Percentiles rank a stretch among this genome's conserved stretches.
These are phyloP conservation scores for Phylloscopus trochiloides DNA, from an alignment of 2,113 vertebrate genomes.

Conservation along the genomic window DNA sequence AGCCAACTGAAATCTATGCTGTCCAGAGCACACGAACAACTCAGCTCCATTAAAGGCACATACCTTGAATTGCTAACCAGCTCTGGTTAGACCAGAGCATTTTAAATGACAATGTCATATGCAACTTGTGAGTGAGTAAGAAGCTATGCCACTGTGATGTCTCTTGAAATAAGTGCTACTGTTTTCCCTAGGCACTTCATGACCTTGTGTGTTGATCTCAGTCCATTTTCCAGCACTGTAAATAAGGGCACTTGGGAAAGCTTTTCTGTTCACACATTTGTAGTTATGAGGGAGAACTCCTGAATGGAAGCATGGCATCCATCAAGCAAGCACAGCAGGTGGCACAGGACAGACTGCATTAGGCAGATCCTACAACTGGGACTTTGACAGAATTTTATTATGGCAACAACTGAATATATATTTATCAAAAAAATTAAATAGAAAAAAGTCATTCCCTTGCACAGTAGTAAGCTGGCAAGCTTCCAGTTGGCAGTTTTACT, in stretches of 20 bases:
- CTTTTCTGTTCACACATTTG: constrained; percentile 62
- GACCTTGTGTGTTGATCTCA: constrained; percentile 60
- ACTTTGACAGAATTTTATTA: constrained; percentile 15
- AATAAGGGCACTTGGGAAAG: constrained; percentile 66
- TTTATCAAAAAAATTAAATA: constrained; percentile 29
- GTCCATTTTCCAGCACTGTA: constrained; percentile 60
- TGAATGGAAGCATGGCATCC: constrained; percentile 53
- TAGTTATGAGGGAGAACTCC: constrained; percentile 30
- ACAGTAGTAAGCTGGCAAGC: not conserved
- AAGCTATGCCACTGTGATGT: constrained; percentile 42
- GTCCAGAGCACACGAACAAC: not conserved
- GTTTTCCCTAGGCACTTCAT: constrained; percentile 35
- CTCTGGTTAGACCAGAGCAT: constrained; percentile 20
- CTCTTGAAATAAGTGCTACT: constrained; percentile 42
- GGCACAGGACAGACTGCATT: constrained; percentile 26
- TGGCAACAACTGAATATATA: constrained; percentile 14
- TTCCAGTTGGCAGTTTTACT: not conserved
- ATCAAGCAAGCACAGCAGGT: constrained; percentile 41
- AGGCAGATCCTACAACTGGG: constrained; percentile 7
- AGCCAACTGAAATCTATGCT: not conserved
- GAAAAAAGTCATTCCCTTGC: not conserved
- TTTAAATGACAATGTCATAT: constrained; percentile 59
- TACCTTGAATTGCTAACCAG: constrained; percentile 9
- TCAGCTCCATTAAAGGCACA: not conserved
- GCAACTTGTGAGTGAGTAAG: constrained; percentile 21